Percentiles rank a stretch among this genome's conserved stretches.
phyloP scores from a whole-genome alignment of 2,888 invertebrate genomes.

The Lithosia quadra region DNA sequence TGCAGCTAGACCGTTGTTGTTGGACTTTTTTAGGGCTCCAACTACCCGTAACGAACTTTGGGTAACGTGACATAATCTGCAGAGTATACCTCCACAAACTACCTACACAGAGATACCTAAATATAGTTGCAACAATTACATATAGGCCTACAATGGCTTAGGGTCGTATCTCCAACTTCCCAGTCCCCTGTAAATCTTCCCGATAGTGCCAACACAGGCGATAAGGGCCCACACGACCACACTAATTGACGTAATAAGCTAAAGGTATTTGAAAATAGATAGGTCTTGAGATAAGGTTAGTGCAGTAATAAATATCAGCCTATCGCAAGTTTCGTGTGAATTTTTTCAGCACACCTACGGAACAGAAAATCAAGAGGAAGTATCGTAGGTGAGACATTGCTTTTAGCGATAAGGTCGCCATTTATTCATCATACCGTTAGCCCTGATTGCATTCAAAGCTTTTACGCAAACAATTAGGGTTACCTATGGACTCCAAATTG shows the following conservation, averaged over 20 bases:
- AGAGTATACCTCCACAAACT: not conserved
- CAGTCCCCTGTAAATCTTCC: slow-evolving; percentile 76
- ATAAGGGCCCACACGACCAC: slow-evolving; percentile 75
- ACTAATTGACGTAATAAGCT: slow-evolving; percentile 81
- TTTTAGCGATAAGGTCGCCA: no score
- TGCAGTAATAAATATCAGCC: slow-evolving; percentile 37
- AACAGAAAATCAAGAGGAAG: not conserved
- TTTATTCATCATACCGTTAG: no score
- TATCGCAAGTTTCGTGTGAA: slow-evolving; percentile 29
- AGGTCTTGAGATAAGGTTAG: slow-evolving; percentile 57
- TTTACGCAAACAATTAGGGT: no score
- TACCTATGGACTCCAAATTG: not conserved
- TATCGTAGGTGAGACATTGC: no score
- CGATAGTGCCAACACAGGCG: slow-evolving; percentile 71
- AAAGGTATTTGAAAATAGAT: slow-evolving; percentile 67
- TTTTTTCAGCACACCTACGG: slow-evolving; percentile 17
- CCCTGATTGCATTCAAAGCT: no score
- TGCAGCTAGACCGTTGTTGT: no score
- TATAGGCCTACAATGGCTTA: slow-evolving; percentile 57
- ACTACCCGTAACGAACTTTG: no score
- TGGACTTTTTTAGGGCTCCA: no score
- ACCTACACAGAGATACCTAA: slow-evolving; percentile 37
- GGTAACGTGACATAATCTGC: slow-evolving; percentile 10
- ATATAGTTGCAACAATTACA: slow-evolving; percentile 63
- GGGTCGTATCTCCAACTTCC: slow-evolving; percentile 56